Conservation (phyloP, 2,113 vertebrate genomes). For the Ctenodactylus gundi region DNA sequence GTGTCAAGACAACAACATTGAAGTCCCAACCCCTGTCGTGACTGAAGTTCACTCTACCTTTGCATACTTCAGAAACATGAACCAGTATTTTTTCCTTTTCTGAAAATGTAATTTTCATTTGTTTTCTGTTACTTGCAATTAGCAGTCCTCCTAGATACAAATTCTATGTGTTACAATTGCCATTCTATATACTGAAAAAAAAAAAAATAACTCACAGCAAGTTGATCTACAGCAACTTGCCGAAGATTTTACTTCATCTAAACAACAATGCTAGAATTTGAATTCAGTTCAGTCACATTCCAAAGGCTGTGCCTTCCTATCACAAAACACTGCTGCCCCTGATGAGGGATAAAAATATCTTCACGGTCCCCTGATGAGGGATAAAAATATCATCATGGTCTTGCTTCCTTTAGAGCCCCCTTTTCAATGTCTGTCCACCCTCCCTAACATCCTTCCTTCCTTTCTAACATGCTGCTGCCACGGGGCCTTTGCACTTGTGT, state of each 20-base stretch:
- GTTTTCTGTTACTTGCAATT: constrained; percentile 47
- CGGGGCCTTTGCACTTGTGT: background rate
- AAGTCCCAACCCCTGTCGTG: background rate
- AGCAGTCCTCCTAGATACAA: background rate
- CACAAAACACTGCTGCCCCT: background rate
- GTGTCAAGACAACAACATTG: background rate
- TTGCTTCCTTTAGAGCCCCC: background rate
- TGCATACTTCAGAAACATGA: background rate
- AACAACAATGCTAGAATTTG: constrained; percentile 36
- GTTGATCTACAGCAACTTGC: constrained; percentile 9
- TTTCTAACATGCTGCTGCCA: background rate
- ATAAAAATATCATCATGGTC: background rate
- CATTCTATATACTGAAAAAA: background rate
- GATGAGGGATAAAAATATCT: background rate
- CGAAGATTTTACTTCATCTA: constrained; percentile 28
- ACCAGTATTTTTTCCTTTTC: background rate
- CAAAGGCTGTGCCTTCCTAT: background rate
- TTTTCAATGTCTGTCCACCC: background rate
- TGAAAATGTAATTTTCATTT: constrained; percentile 24
- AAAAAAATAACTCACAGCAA: background rate
- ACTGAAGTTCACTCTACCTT: background rate
- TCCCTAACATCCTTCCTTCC: background rate
- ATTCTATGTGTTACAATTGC: background rate
- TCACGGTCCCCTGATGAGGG: background rate
- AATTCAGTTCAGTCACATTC: background rate